Evolutionary conservation across 2,113 vertebrate genomes (phyloP).

Genomic region (Butastur rufipennis): DNA sequence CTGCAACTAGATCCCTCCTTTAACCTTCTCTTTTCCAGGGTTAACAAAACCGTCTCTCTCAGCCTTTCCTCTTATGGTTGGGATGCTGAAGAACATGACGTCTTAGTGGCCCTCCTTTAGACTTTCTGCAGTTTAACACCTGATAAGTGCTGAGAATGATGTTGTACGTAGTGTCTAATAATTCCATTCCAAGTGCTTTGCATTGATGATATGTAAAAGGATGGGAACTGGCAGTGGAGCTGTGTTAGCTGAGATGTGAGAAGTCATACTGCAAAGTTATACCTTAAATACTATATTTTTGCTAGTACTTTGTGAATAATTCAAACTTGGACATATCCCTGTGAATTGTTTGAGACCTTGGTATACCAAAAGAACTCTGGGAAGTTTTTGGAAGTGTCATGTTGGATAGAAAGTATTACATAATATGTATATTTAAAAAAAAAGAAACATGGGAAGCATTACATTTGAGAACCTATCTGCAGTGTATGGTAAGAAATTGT

Average conservation of each 20-base stretch:
- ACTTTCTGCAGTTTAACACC: background rate
- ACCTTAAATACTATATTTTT: background rate
- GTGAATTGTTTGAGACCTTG: background rate
- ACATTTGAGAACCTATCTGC: background rate
- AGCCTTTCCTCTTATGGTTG: background rate
- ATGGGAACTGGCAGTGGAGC: background rate
- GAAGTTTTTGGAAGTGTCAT: background rate
- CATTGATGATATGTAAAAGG: background rate
- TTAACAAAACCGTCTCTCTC: background rate
- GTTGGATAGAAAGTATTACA: background rate
- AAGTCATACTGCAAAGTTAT: background rate
- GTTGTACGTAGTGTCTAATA: background rate
- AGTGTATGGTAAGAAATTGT: background rate
- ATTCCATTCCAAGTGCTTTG: background rate
- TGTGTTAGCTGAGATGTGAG: background rate
- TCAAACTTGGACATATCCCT: background rate
- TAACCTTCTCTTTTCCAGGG: background rate
- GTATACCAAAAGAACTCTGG: background rate
- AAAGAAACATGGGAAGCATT: background rate
- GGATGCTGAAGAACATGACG: no score
- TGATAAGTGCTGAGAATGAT: no score
- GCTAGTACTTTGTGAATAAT: background rate
- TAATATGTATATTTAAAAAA: background rate
- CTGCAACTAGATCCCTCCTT: background rate
- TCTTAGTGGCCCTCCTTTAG: background rate